Evolutionary conservation across 64 coral and sea anemone species (phyloP).

Genomic region (Pocillopora damicornis): DNA sequence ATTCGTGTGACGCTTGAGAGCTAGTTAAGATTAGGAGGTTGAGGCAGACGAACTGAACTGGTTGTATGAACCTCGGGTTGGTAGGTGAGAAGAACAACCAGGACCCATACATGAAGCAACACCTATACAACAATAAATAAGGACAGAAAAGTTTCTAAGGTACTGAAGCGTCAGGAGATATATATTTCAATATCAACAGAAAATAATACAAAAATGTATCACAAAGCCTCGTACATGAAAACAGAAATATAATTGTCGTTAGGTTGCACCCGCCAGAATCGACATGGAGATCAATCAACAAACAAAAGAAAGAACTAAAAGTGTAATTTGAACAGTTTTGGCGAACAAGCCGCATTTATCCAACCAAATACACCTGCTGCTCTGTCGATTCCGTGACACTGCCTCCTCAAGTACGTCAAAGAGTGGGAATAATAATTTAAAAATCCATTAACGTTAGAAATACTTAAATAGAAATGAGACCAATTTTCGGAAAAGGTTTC

Average conservation of each 20-base stretch:
- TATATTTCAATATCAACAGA: not conserved
- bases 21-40: not conserved
- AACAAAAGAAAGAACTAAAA: too few relatives aligned
- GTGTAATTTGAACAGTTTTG: too few relatives aligned
- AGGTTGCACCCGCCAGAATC: too few relatives aligned
- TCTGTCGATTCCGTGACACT: too few relatives aligned
- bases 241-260: too few relatives aligned
- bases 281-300: too few relatives aligned
- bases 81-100: constrained; percentile 93
- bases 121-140: constrained; percentile 51
- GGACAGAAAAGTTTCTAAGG: not conserved
- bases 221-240: too few relatives aligned
- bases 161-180: not conserved
- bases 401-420: too few relatives aligned
- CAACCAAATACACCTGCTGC: too few relatives aligned
- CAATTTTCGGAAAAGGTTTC: not conserved
- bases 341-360: too few relatives aligned
- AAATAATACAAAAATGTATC: not conserved
- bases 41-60: constrained; percentile 64
- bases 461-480: not conserved
- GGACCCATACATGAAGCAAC: constrained; percentile 92
- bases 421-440: too few relatives aligned
- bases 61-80: constrained; percentile 92
- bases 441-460: not conserved
- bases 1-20: not conserved